A percentile compares a stretch with the other conserved stretches of the same genome.
phyloP scores from a whole-genome alignment of 2,888 invertebrate genomes.

The Epinotia demarniana region DNA sequence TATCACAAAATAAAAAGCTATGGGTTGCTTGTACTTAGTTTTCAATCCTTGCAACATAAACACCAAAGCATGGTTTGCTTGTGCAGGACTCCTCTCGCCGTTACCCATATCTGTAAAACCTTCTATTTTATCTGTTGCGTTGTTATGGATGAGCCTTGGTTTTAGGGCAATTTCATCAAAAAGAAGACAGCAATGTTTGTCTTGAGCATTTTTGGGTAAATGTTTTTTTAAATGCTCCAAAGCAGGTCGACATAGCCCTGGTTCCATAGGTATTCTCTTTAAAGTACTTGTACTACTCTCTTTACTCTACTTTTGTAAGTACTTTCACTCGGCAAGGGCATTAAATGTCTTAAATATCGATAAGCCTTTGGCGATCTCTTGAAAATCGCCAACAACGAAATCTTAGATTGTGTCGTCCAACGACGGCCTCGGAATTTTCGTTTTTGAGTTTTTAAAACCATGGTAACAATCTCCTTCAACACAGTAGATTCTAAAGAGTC shows the following conservation, averaged over 20 bases:
- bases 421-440: slow-evolving; percentile 1
- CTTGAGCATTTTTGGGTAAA: too few relatives aligned
- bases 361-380: slow-evolving; percentile 39
- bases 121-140: too few relatives aligned
- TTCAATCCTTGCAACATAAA: too few relatives aligned
- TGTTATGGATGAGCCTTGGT: too few relatives aligned
- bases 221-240: not conserved
- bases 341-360: slow-evolving; percentile 7
- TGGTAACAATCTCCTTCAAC: slow-evolving; percentile 1
- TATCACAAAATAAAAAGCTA: too few relatives aligned
- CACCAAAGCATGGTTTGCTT: too few relatives aligned
- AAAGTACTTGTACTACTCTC: slow-evolving; percentile 38
- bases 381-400: slow-evolving; percentile 32
- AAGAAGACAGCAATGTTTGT: too few relatives aligned
- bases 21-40: too few relatives aligned
- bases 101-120: too few relatives aligned
- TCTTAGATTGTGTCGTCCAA: not conserved
- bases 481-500: slow-evolving; percentile 2
- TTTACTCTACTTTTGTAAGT: too few relatives aligned
- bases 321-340: slow-evolving; percentile 39
- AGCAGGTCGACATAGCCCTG: slow-evolving; percentile 11
- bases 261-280: slow-evolving; percentile 34
- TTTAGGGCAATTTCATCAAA: too few relatives aligned
- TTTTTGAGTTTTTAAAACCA: slow-evolving; percentile 6
- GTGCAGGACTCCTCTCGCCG: too few relatives aligned